Percentiles rank a stretch among this genome's conserved stretches.
Conservation (phyloP, 2,113 vertebrate species). For the Opisthocomus hoazin region DNA sequence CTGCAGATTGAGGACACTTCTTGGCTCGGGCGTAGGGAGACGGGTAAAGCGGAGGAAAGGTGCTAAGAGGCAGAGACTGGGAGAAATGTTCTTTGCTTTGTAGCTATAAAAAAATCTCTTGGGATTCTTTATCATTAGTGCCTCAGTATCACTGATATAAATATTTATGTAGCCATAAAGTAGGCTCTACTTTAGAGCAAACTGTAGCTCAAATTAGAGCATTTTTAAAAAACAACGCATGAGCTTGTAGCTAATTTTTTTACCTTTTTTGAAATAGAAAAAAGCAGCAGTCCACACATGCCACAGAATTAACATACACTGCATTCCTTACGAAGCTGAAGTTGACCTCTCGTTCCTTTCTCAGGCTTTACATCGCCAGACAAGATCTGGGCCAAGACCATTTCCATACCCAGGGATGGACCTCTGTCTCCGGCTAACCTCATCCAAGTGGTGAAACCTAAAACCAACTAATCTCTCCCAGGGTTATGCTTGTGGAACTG, state of each 20-base stretch:
- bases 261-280: background rate
- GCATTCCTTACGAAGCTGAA: constrained; percentile 25
- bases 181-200: background rate
- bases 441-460: constrained; percentile 31
- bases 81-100: background rate
- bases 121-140: background rate
- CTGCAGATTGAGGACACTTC: background rate
- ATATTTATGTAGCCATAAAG: background rate
- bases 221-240: background rate
- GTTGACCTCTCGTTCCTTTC: constrained; percentile 32
- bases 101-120: background rate
- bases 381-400: constrained; percentile 28
- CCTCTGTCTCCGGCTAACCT: constrained; percentile 27
- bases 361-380: constrained; percentile 11
- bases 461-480: constrained; percentile 37
- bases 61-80: background rate
- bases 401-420: constrained; percentile 5
- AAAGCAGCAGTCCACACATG: background rate
- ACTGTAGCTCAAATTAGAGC: background rate
- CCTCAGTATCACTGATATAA: background rate
- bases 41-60: background rate
- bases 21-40: background rate
- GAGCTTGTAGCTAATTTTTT: background rate
- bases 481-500: constrained; percentile 38
- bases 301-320: background rate